Conservation (phyloP, 2,113 vertebrate genomes). For the Grus americana region DNA sequence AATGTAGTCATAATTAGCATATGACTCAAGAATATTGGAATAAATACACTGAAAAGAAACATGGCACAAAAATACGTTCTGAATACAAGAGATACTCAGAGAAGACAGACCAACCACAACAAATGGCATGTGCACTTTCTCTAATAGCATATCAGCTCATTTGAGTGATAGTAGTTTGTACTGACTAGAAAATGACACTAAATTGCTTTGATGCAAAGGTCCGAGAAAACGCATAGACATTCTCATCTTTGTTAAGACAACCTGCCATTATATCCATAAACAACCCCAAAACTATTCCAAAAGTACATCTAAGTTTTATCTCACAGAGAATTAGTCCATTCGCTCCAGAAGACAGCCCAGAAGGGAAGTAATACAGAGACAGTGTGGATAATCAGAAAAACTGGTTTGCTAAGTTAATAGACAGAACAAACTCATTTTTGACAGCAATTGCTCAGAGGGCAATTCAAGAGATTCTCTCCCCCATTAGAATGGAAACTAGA, state of each 20-base stretch:
- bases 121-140: not conserved
- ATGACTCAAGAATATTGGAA: not conserved
- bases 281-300: not conserved
- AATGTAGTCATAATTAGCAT: not conserved
- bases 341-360: not conserved
- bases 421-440: not conserved
- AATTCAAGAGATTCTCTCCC: not conserved
- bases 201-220: not conserved
- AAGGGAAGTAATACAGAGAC: not conserved
- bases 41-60: conserved; percentile 2
- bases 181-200: not conserved
- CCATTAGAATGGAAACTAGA: not conserved
- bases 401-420: not conserved
- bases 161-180: not conserved
- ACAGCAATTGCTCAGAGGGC: not conserved
- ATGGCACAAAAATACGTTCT: not conserved
- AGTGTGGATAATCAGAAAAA: not conserved
- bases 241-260: not conserved
- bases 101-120: not conserved
- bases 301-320: not conserved
- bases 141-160: not conserved
- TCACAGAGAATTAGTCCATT: not conserved
- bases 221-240: not conserved
- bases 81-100: not conserved
- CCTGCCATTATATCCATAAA: not conserved